A percentile compares a stretch with the other conserved stretches of the same genome.
Evolutionary conservation across 2,888 invertebrate genomes (phyloP).

Genomic region (Cataglyphis albicans): DNA sequence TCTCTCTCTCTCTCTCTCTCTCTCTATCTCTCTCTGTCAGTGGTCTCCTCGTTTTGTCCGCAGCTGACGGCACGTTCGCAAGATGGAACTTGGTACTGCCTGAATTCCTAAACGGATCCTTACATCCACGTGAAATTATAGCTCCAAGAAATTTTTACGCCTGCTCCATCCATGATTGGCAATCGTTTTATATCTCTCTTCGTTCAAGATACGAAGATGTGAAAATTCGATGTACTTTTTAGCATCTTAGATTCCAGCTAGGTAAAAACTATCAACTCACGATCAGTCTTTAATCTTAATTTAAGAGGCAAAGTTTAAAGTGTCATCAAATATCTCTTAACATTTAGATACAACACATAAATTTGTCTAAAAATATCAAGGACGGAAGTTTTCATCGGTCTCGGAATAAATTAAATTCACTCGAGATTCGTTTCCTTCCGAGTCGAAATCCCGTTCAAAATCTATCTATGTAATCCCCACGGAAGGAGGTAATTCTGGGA

Average conservation of each 20-base stretch:
- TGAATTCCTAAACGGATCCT: slow-evolving; percentile 29
- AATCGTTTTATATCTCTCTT: neutral
- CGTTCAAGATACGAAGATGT: neutral
- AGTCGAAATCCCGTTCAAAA: neutral
- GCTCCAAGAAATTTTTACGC: neutral
- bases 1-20: neutral
- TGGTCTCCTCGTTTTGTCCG: slow-evolving; percentile 42
- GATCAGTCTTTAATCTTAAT: neutral
- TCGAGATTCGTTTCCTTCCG: neutral
- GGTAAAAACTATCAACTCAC: neutral
- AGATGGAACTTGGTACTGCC: slow-evolving; percentile 64
- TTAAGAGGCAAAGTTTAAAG: neutral
- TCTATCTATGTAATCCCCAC: neutral
- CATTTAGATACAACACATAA: neutral
- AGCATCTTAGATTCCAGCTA: neutral
- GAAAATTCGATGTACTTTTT: neutral
- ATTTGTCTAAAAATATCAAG: neutral
- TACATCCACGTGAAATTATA: slow-evolving; percentile 15
- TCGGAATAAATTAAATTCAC: neutral
- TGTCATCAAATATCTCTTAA: neutral
- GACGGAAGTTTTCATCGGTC: neutral
- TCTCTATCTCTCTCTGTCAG: too few species aligned
- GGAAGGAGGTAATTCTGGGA: slow-evolving; percentile 39
- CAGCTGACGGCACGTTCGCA: slow-evolving; percentile 54
- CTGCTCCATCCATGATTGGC: neutral